Conservation (phyloP, 2,797 vertebrate species). For the Apodemus agrarius region DNA sequence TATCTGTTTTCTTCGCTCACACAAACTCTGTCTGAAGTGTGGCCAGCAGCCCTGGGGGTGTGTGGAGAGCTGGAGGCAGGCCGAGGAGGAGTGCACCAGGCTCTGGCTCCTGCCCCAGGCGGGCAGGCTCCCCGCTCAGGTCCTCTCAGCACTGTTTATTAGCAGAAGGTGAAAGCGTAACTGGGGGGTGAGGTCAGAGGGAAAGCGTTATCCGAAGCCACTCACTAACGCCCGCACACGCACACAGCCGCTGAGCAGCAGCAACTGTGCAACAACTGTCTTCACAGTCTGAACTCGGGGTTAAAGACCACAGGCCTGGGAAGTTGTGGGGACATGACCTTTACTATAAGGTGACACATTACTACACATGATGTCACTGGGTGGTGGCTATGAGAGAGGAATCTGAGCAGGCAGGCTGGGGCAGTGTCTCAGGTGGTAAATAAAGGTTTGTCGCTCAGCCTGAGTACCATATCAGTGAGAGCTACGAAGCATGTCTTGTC, state of each 20-base stretch:
- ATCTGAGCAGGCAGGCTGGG: neutral
- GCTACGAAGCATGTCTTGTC: neutral
- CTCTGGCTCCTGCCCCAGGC: neutral
- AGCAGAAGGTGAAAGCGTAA: neutral
- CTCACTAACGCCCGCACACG: neutral
- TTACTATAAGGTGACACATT: neutral
- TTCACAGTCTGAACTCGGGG: neutral
- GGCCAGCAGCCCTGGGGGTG: slow-evolving; percentile 50
- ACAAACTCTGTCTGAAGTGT: slow-evolving; percentile 57
- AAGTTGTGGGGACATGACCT: neutral
- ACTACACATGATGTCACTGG: neutral
- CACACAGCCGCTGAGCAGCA: neutral
- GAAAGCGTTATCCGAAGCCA: neutral
- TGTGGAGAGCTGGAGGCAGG: neutral
- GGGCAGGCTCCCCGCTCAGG: neutral
- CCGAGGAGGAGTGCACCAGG: neutral
- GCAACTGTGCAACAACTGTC: neutral
- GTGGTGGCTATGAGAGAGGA: neutral
- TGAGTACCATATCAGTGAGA: neutral
- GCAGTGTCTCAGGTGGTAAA: neutral
- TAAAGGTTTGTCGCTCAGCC: neutral
- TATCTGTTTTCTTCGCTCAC: slow-evolving; percentile 27
- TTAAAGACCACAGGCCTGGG: neutral
- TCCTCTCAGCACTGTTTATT: neutral
- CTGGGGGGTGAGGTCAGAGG: neutral